A percentile compares a stretch with the other conserved stretches of the same genome.
Conservation (phyloP, 2,113 vertebrate genomes). For the Canis aureus region DNA sequence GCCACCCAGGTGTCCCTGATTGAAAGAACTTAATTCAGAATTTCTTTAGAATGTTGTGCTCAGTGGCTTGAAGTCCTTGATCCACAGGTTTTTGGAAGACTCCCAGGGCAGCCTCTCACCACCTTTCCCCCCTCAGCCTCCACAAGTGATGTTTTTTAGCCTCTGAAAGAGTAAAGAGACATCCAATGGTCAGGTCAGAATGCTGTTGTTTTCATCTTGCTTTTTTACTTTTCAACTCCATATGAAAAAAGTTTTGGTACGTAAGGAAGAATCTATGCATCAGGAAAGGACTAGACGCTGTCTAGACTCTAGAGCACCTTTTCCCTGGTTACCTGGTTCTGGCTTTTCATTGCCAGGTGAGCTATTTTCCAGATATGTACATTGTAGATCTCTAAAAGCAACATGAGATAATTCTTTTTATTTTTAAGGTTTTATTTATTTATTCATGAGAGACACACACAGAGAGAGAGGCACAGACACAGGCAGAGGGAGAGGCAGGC, state of each 20-base stretch:
- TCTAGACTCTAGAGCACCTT: background rate
- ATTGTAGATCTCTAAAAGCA: background rate
- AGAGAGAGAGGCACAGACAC: too few relatives aligned
- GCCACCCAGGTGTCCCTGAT: too few relatives aligned
- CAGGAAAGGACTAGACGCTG: background rate
- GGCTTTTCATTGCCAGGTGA: background rate
- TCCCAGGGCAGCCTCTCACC: background rate
- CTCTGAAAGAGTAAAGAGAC: background rate
- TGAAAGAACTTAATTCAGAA: background rate
- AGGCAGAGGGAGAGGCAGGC: too few relatives aligned
- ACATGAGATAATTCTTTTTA: background rate
- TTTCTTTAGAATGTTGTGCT: background rate
- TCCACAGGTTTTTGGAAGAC: background rate
- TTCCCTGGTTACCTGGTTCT: background rate
- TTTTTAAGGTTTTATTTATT: too few relatives aligned
- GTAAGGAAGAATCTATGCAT: background rate
- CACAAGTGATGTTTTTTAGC: background rate
- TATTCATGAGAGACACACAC: too few relatives aligned
- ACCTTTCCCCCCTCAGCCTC: rapidly evolving
- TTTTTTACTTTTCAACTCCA: background rate
- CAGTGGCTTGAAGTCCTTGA: background rate
- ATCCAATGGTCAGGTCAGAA: background rate
- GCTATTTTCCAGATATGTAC: background rate
- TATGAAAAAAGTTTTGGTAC: background rate
- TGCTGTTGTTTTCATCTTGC: background rate